These are phyloP conservation scores for Strix uralensis DNA, from an alignment of 2,113 vertebrate genomes.

Conservation along the genomic window DNA sequence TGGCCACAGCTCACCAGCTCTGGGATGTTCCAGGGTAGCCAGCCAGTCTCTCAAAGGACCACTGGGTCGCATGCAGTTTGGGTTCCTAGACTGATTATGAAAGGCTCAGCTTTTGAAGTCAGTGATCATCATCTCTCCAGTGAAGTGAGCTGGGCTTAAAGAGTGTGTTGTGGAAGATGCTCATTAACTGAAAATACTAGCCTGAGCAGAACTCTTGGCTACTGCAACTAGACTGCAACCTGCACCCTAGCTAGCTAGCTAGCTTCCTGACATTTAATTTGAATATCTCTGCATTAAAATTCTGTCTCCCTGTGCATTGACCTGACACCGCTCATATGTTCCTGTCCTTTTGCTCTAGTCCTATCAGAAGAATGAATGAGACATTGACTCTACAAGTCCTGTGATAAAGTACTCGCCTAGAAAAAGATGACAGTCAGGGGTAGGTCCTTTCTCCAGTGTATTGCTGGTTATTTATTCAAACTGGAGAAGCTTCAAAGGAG, in stretches of 20 bases:
- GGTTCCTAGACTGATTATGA: background rate
- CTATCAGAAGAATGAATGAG: background rate
- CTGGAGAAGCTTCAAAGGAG: background rate
- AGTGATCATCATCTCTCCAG: background rate
- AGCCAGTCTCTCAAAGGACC: background rate
- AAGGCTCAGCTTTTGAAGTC: background rate
- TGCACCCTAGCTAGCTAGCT: background rate
- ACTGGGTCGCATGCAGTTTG: background rate
- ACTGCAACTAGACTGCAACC: background rate
- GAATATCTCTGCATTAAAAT: background rate
- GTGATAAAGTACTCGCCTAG: background rate
- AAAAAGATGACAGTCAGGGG: background rate
- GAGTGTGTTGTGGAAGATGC: background rate
- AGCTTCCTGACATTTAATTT: background rate
- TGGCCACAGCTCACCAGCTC: background rate
- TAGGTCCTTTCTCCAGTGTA: background rate
- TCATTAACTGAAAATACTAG: background rate
- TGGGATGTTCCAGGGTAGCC: background rate
- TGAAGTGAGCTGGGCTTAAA: background rate
- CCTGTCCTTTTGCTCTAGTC: background rate
- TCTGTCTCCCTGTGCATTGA: background rate
- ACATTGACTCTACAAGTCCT: background rate
- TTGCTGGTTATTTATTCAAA: background rate
- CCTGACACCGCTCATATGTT: background rate
- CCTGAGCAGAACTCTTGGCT: background rate